Evolutionary conservation across 2,888 invertebrate genomes (phyloP), one percentile per base, ranked within the genome.

Genomic region (Drosophila koepferae): DNA sequence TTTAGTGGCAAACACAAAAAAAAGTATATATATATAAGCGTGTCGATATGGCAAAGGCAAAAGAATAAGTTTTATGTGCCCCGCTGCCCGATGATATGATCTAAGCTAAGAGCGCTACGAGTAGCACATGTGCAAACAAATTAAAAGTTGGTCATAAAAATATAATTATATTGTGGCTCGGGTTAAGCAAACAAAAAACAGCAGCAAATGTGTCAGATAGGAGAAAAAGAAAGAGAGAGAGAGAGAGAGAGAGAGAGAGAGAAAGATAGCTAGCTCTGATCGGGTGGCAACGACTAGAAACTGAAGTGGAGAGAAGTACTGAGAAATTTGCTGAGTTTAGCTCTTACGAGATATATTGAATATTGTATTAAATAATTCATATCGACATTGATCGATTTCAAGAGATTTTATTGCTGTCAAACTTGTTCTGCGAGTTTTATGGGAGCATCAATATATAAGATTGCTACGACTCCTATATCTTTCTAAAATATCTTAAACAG

Each of bases 71-170:
- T 56, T 55, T 46, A 54, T 54, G 41, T 38, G 41, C 40, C 40
- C 41, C 40, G 23, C 28, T 28, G 40, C 36, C 41, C n/a, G 2
- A 7, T 4, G 55, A 55, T 55, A 41, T 16, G 28, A 55, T 55
- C 55, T 51, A 31, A 41, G 55, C 51, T 0, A 20, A 20, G 51
- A 36, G 51, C 2, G 16, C 46, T 8, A 34, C 49, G 69, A 36
- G 36, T 23, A 23, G 66, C 78, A 86, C 77, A 81, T 86, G 85
- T 86, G 86, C 80, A 86, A 86, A 86, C 89, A 89, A 90, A 90
- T 89, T 90, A 89, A 90, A 90, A 90, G 83, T 88, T 90, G 85
- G 74, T 62, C 82, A 85, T 88, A 86, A 90, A 81, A 85, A 82
- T 78, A 85, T 85, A 85, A 85, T 85, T 83, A 85, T 88, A 77